Base-by-base conservation (phyloP, 2,113 vertebrate species). In the Rattus norvegicus region DNA sequence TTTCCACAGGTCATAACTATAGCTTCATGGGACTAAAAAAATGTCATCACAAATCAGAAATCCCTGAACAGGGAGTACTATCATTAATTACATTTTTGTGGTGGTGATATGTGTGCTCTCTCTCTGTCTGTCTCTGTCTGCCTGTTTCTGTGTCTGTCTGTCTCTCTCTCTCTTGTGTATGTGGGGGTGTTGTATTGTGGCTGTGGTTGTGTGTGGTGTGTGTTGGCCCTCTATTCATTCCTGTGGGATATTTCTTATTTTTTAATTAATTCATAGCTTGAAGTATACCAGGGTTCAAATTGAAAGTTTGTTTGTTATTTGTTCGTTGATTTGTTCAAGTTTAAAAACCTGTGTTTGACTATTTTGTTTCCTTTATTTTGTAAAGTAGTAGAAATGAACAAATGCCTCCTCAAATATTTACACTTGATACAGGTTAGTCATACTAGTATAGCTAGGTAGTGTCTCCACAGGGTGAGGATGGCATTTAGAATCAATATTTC, bases 1-100 rank as follows among this genome's bases (percentile, higher is more conserved):
- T 97, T 92, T 92, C 92, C 76, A 83, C 76, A 95, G 91, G 56
- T 59, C 20, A 1, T 84, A 88, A 83, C 77, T 33, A 17, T 75
- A 54, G 20, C 11, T 84, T 95, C 63, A 30, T 30, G 30, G 17
- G 75, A 87, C 90, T 80, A 6, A 56, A 59, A 56, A 89, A 95
- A 88, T 85, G 26, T n/a, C 70, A 26, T 14, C n/a, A 91, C 12
- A 93, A 43, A 90, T 77, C 17, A 85, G 17, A 61, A 76, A 16
- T 47, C 96, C 92, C 93, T 85, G 79, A 75, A 67, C 92, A 93
- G 52, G 36, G 77, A 59, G 70, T 85, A 90, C 56, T 61, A 75
- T 75, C 36, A 83, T 91, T 94, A 90, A 67, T 54, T 54, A 54
- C 52, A 54, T 24, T 28, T 95, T 30, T 88, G 33, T 84, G n/a